phyloP scores from a whole-genome alignment of 2,888 invertebrate genomes.

The Nomada goodeniana region DNA sequence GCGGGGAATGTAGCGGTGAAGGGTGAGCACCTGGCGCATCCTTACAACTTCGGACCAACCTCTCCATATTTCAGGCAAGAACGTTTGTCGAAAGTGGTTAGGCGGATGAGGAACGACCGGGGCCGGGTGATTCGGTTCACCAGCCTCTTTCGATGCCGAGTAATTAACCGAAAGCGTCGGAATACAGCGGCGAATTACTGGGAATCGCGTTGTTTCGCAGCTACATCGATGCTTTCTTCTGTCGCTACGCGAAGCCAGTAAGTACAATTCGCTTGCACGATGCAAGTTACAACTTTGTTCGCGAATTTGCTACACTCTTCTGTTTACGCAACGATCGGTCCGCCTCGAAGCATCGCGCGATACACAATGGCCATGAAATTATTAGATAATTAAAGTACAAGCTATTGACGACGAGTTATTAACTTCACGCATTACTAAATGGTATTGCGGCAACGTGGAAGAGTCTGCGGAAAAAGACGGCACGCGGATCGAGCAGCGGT shows the following conservation, averaged over 20 bases:
- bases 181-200: conserved; percentile 25
- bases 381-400: too few species aligned
- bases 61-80: conserved; percentile 70
- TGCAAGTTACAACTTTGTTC: not conserved
- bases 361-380: too few species aligned
- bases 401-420: too few species aligned
- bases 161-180: conserved; percentile 23
- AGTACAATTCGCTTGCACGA: not conserved
- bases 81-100: conserved; percentile 29
- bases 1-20: conserved; percentile 35
- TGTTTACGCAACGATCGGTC: not conserved
- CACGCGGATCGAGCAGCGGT: too few species aligned
- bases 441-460: too few species aligned
- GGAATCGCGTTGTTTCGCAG: conserved; percentile 27
- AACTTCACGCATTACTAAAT: too few species aligned
- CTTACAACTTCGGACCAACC: conserved; percentile 70
- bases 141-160: not conserved
- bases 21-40: conserved; percentile 64
- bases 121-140: conserved; percentile 32
- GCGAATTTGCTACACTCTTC: not conserved
- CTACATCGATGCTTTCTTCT: conserved; percentile 1
- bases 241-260: too few species aligned
- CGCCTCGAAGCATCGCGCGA: too few species aligned
- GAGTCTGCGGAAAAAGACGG: too few species aligned
- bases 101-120: not conserved